These are phyloP conservation scores for Cryptocheilus praepositus DNA, from an alignment of 2,888 invertebrate genomes.

Conservation along the genomic window DNA sequence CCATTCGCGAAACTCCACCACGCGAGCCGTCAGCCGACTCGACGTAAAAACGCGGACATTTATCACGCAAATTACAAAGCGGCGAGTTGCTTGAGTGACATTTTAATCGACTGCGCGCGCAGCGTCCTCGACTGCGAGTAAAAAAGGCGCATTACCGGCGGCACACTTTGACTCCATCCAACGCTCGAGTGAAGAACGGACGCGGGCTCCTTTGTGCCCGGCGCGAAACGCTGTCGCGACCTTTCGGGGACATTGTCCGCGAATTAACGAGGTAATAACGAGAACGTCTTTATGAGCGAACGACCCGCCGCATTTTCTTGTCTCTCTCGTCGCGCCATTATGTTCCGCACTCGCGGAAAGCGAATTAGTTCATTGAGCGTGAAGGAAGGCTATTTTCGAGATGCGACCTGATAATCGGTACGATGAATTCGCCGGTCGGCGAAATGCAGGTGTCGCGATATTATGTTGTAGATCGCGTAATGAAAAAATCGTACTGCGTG, in stretches of 20 bases:
- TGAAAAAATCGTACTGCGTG: too few relatives aligned
- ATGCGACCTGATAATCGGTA: too few relatives aligned
- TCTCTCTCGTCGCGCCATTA: too few relatives aligned
- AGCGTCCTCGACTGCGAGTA: not conserved
- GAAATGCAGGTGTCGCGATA: too few relatives aligned
- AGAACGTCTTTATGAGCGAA: not conserved
- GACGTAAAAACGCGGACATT: conserved; percentile 40
- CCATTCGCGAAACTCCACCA: conserved; percentile 22
- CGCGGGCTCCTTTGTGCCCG: not conserved
- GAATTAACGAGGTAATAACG: conserved; percentile 19
- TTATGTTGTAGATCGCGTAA: too few relatives aligned
- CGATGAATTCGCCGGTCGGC: too few relatives aligned
- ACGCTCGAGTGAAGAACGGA: not conserved
- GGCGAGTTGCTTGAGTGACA: conserved; percentile 28
- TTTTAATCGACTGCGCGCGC: conserved; percentile 36
- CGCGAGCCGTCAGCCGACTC: not conserved
- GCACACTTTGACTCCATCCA: not conserved
- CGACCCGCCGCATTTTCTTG: too few relatives aligned
- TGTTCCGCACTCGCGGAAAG: too few relatives aligned
- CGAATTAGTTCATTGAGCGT: too few relatives aligned
- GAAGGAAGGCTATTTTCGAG: too few relatives aligned
- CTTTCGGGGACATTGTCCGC: conserved; percentile 4
- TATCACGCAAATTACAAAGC: conserved; percentile 32
- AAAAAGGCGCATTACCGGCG: conserved; percentile 9
- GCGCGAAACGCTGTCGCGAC: not conserved